Evolutionary conservation across 2,113 vertebrate genomes (phyloP).

Genomic region (Oreochromis aureus): DNA sequence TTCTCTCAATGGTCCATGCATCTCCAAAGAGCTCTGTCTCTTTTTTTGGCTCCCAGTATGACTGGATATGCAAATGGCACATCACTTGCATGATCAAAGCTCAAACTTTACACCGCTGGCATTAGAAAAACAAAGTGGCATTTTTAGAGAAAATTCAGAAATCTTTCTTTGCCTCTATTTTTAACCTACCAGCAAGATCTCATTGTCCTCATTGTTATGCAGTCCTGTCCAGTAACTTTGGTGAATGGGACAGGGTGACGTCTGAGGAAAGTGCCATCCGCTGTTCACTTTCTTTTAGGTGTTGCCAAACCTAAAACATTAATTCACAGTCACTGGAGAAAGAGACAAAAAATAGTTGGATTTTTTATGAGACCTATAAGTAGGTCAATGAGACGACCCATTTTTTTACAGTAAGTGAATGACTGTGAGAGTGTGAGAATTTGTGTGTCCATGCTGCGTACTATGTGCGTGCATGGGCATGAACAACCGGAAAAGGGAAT

Average conservation of each 20-base stretch:
- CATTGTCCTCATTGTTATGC: neutral
- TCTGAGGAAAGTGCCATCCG: conserved; percentile 13
- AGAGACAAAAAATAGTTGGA: conserved; percentile 51
- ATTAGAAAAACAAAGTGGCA: neutral
- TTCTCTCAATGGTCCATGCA: neutral
- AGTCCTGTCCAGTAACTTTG: neutral
- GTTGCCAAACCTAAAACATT: conserved; percentile 64
- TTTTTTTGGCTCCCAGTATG: neutral
- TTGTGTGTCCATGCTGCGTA: neutral
- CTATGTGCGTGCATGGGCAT: neutral
- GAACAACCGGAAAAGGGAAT: neutral
- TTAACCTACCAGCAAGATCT: neutral
- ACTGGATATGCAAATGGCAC: neutral
- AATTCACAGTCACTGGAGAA: conserved; percentile 52
- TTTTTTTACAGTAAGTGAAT: conserved; percentile 49
- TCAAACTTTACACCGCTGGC: neutral
- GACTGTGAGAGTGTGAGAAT: conserved; percentile 14
- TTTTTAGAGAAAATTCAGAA: neutral
- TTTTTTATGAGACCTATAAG: conserved; percentile 66
- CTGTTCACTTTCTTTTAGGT: conserved; percentile 41
- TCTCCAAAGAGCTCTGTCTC: neutral
- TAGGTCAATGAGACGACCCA: conserved; percentile 73
- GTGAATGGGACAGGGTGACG: conserved; percentile 11
- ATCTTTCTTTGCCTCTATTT: neutral
- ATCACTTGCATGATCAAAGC: neutral